A percentile compares a stretch with the other conserved stretches of the same genome.
Conservation (phyloP, 2,888 invertebrate genomes). For the Subacronicta megacephala region DNA sequence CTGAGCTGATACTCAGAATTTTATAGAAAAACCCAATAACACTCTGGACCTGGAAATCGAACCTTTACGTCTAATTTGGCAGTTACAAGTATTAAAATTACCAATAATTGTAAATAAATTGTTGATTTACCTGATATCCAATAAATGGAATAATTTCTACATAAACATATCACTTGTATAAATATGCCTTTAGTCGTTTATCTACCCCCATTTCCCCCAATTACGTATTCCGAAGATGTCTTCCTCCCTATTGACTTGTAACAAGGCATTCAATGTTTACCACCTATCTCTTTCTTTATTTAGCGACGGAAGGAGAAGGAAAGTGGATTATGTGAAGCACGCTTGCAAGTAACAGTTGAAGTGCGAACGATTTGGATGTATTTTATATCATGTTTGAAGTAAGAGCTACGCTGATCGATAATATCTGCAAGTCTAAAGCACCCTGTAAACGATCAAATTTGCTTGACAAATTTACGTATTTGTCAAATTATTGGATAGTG, state of each 20-base stretch:
- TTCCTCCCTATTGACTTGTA: constrained; percentile 48
- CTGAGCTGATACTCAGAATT: no score
- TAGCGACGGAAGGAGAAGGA: constrained; percentile 20
- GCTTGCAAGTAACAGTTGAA: constrained; percentile 12
- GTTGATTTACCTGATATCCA: no score
- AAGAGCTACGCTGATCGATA: no score
- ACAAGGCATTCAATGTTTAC: constrained; percentile 46
- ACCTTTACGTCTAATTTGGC: no score
- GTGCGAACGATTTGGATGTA: constrained; percentile 23
- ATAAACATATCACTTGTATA: constrained; percentile 15
- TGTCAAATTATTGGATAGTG: no score
- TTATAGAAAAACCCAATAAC: no score
- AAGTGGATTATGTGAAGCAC: constrained; percentile 39
- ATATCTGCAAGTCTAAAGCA: no score
- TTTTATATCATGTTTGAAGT: constrained; percentile 31
- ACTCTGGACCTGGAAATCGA: no score
- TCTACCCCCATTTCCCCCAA: constrained; percentile 24
- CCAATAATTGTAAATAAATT: no score
- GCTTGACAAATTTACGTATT: no score
- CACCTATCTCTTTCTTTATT: constrained; percentile 13
- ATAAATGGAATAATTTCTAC: background rate
- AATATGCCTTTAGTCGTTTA: constrained; percentile 20
- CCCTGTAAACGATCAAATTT: no score
- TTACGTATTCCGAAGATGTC: constrained; percentile 44
- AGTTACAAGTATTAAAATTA: no score